These are phyloP conservation scores for Noctilio leporinus DNA, from an alignment of 2,113 vertebrate species.

Conservation along the genomic window DNA sequence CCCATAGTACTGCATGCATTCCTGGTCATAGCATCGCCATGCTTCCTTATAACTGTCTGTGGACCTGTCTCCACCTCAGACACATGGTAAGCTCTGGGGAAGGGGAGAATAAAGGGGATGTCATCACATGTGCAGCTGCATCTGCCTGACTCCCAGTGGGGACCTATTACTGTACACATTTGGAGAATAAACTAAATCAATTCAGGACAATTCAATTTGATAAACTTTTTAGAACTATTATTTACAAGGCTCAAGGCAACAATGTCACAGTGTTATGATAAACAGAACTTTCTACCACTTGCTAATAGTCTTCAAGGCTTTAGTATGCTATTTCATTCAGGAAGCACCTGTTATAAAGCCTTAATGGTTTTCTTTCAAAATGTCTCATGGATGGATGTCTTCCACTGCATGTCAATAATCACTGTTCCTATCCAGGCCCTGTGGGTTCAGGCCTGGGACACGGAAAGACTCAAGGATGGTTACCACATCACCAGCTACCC, in stretches of 20 bases:
- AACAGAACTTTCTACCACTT: background rate
- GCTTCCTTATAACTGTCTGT: background rate
- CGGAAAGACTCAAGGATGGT: background rate
- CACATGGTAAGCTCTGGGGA: background rate
- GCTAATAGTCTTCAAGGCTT: background rate
- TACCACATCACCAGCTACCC: background rate
- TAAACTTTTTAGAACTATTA: background rate
- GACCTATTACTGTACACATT: background rate
- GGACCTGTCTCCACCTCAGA: fast-evolving
- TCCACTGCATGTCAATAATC: fast-evolving
- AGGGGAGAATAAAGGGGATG: background rate
- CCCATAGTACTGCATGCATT: fast-evolving
- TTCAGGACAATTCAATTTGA: background rate
- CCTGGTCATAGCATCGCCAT: fast-evolving
- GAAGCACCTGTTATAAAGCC: background rate
- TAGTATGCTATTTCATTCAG: background rate
- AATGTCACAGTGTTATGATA: background rate
- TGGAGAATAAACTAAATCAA: background rate
- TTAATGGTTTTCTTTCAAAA: background rate
- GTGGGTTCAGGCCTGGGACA: too few relatives aligned
- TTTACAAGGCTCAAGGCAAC: background rate
- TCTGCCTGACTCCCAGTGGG: background rate
- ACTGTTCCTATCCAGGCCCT: background rate
- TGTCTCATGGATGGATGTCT: background rate
- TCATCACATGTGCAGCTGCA: background rate